Evolutionary conservation across 2,888 invertebrate genomes (phyloP), one percentile per base, ranked within the genome.

Genomic region (Pherbina coryleti): DNA sequence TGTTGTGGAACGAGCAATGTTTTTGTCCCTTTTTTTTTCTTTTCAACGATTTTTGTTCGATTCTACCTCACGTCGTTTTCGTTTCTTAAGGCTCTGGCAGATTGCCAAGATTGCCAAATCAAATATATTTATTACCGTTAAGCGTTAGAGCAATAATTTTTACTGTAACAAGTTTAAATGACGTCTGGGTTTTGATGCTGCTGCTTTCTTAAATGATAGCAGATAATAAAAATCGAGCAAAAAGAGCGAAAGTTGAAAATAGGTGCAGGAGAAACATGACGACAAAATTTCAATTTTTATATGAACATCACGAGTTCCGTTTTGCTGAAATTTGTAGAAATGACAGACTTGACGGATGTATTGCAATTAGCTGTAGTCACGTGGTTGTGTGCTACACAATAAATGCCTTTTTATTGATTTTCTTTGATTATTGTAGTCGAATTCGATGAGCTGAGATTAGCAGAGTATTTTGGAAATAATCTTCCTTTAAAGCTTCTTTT

Each of bases 91-190:
- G n/a, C 51, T 69, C 49, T 72, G 72, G 72, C 34, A 28, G 14
- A 28, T 60, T 60, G 60, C 60, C 60, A 44, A 72, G 28, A 72
- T 44, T 72, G 72, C 85, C 85, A 85, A 85, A 87, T 87, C 84
- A 86, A 86, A 83, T 82, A 82, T 85, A 88, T 88, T 88, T 88
- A 88, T 88, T 86, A 86, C 85, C 82, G 83, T 86, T 84, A 86
- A 88, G 85, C 85, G 87, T 85, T 86, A 82, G 84, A 84, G 84
- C 86, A 88, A 88, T 88, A 88, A 84, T 85, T 88, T 84, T 78
- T 81, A 79, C 44, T 77, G 70, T 31, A 37, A 60, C 55, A 72
- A 57, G 34, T 37, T 72, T 28, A 69, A 51, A 69, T 51, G 49
- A 28, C 69, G 51, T 22, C 51, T 69, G 60, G 17, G 69, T 22